Evolutionary conservation across 2,888 invertebrate genomes (phyloP).

Genomic region (Polydrusus cervinus): DNA sequence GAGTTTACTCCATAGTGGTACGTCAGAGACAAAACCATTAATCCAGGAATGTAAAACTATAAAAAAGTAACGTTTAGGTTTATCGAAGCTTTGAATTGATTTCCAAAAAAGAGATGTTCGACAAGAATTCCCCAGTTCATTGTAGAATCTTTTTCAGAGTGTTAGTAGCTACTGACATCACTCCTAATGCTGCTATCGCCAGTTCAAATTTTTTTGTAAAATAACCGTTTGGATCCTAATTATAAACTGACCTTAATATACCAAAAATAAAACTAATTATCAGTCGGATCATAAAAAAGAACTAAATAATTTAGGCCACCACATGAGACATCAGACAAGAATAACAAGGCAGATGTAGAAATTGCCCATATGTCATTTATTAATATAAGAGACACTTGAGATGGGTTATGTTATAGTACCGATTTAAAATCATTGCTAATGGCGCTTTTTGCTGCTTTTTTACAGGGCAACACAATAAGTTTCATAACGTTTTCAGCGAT

Average conservation of each 20-base stretch:
- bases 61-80: too few species aligned
- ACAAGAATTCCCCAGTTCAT: too few species aligned
- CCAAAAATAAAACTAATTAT: conserved; percentile 13
- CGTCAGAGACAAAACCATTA: too few species aligned
- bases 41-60: too few species aligned
- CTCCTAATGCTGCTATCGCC: too few species aligned
- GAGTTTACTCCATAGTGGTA: neutral
- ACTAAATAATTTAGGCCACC: conserved; percentile 12
- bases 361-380: conserved; percentile 26
- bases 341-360: conserved; percentile 20
- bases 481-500: neutral
- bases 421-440: conserved; percentile 19
- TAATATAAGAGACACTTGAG: conserved; percentile 8
- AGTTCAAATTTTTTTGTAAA: too few species aligned
- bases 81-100: too few species aligned
- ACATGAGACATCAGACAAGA: conserved; percentile 21
- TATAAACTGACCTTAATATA: conserved; percentile 5
- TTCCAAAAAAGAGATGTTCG: too few species aligned
- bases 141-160: too few species aligned
- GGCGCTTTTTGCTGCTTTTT: neutral
- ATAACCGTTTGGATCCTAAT: neutral
- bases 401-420: conserved; percentile 10
- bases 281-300: conserved; percentile 3
- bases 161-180: too few species aligned
- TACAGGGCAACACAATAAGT: neutral